Percentiles rank a stretch among this genome's conserved stretches.
phyloP scores from a whole-genome alignment of 2,113 vertebrate genomes.

The Myotis yumanensis region DNA sequence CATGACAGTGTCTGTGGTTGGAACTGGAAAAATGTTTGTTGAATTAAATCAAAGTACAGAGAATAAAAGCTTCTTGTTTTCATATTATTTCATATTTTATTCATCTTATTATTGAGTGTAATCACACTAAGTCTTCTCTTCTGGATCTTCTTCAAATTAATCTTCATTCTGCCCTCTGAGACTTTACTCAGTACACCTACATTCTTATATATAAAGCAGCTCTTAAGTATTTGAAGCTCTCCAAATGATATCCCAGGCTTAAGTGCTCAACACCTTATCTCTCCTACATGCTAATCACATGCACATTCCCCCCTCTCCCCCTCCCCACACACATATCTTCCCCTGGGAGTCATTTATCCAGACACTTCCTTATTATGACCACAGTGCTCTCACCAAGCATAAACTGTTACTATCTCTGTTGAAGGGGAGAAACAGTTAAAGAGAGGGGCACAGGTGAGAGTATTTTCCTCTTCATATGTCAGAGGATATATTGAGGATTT shows the following conservation, averaged over 20 bases:
- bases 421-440: background rate
- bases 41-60: constrained; percentile 4
- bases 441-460: background rate
- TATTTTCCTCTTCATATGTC: background rate
- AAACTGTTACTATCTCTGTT: background rate
- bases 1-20: background rate
- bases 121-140: background rate
- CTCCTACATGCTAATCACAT: background rate
- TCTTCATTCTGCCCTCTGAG: background rate
- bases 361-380: background rate
- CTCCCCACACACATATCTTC: background rate
- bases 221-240: constrained; percentile 3
- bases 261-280: background rate
- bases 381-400: background rate
- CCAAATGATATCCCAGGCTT: background rate
- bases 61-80: constrained; percentile 9
- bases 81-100: constrained; percentile 38
- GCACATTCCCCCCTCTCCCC: background rate
- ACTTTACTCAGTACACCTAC: background rate
- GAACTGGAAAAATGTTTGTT: constrained; percentile 29
- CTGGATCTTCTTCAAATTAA: constrained; percentile 8
- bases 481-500: constrained; percentile 24
- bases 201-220: background rate
- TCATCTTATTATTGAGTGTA: background rate
- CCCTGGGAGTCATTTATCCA: background rate